Conservation (phyloP, 2,113 vertebrate species). For the Leptocoma aspasia region DNA sequence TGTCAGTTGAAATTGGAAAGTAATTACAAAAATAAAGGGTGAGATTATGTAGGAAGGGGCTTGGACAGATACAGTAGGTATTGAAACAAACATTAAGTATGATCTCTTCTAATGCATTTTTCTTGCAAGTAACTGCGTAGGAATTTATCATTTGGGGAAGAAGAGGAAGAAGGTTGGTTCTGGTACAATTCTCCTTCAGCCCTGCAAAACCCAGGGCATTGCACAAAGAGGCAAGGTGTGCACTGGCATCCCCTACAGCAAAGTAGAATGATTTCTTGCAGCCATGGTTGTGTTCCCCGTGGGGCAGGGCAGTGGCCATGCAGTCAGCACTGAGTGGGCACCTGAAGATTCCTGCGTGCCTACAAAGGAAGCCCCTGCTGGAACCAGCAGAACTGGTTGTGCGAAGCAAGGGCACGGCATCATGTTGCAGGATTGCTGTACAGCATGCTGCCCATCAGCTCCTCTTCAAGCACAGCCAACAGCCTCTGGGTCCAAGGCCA, state of each 20-base stretch:
- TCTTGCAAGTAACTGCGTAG: neutral
- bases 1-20: neutral
- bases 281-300: neutral
- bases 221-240: neutral
- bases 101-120: neutral
- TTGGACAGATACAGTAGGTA: neutral
- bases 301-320: neutral
- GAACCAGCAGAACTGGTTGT: neutral
- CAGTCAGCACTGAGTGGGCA: neutral
- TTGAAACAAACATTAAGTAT: neutral
- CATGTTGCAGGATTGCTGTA: rapidly evolving
- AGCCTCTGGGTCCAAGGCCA: neutral
- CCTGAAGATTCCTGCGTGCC: neutral
- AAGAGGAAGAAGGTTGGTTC: neutral
- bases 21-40: neutral
- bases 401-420: neutral
- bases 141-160: neutral
- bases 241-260: neutral
- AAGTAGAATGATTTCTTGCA: neutral
- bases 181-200: neutral
- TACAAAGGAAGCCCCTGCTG: neutral
- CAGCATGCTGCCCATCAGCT: neutral
- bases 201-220: neutral
- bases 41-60: neutral
- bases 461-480: neutral